Evolutionary conservation across 2,113 vertebrate species (phyloP).

Genomic region (Trematomus loennbergii): DNA sequence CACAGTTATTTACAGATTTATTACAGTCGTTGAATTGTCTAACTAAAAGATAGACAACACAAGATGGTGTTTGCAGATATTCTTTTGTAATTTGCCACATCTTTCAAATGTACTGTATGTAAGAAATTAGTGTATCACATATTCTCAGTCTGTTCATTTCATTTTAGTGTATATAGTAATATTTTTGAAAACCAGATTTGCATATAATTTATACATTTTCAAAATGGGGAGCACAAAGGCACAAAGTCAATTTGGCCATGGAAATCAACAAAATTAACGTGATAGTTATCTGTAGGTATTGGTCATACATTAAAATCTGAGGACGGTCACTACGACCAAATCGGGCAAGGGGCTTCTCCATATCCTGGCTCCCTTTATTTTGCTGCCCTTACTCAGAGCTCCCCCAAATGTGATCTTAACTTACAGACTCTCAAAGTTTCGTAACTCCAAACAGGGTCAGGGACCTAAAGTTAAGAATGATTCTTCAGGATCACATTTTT

Average conservation of each 20-base stretch:
- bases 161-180: no score
- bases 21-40: no score
- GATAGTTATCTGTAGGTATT: background rate
- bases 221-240: background rate
- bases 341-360: no score
- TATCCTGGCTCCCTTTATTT: no score
- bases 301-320: background rate
- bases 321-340: no score
- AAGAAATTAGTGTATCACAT: background rate
- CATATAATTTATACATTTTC: background rate
- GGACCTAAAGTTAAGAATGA: no score
- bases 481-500: no score
- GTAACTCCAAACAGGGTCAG: no score
- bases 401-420: no score
- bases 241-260: background rate
- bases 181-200: background rate
- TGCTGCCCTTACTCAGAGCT: no score
- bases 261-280: background rate
- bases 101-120: background rate
- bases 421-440: no score
- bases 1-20: no score
- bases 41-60: background rate
- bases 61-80: background rate
- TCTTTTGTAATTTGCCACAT: background rate
- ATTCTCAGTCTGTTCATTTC: background rate